These are phyloP conservation scores for Trichonephila inaurata DNA, from an alignment of 1,140 invertebrate species.

Conservation along the genomic window DNA sequence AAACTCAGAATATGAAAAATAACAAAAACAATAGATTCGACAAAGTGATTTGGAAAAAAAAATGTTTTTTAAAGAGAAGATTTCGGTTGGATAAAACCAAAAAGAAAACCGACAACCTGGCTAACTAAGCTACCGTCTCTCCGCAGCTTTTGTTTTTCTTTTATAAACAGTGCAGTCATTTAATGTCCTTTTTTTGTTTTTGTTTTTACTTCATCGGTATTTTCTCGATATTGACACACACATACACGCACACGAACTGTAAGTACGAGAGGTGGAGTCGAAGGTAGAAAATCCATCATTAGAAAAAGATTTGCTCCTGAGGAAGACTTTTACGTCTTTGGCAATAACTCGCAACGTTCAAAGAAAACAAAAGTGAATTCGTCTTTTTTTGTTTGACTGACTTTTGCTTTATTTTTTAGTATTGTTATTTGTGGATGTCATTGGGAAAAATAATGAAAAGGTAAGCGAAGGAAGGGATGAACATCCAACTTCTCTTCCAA, in stretches of 20 bases:
- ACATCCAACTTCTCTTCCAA: background rate
- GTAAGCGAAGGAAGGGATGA: conserved; percentile 56
- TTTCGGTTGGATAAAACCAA: conserved; percentile 6
- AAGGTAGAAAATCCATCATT: conserved; percentile 63
- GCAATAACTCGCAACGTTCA: conserved; percentile 46
- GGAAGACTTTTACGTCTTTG: conserved; percentile 35
- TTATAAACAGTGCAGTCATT: conserved; percentile 31
- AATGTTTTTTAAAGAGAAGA: background rate
- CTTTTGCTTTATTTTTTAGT: conserved; percentile 50
- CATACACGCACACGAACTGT: conserved; percentile 9
- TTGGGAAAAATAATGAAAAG: conserved; percentile 60
- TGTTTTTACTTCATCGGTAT: conserved; percentile 42
- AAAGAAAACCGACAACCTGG: conserved; percentile 29
- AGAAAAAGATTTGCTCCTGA: conserved; percentile 66
- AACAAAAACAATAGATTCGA: conserved; percentile 19
- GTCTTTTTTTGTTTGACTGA: conserved; percentile 9
- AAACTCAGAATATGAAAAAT: background rate
- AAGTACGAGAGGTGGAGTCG: background rate
- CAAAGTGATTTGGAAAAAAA: conserved; percentile 1
- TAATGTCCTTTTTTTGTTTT: conserved; percentile 23
- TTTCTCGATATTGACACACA: conserved; percentile 45
- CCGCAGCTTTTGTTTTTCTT: conserved; percentile 43
- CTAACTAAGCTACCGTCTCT: conserved; percentile 51
- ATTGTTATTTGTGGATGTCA: conserved; percentile 54
- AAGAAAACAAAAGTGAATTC: conserved; percentile 34